These are phyloP conservation scores for Amblyjoppa fuscipennis DNA, from an alignment of 2,888 invertebrate genomes.

Conservation along the genomic window DNA sequence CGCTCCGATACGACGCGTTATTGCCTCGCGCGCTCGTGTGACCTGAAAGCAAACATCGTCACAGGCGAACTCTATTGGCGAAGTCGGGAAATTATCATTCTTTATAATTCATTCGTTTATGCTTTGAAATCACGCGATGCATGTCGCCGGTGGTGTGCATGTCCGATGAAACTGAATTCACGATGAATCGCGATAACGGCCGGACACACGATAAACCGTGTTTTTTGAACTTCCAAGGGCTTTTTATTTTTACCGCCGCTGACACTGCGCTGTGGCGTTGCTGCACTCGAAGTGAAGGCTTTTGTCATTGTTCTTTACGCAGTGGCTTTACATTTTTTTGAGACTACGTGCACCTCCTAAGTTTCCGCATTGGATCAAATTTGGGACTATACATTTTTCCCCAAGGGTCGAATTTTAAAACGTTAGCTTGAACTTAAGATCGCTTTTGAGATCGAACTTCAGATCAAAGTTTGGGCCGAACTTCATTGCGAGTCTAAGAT, in stretches of 20 bases:
- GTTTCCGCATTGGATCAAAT: too few relatives aligned
- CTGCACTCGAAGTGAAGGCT: not conserved
- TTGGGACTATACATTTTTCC: too few relatives aligned
- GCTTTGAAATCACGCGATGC: slow-evolving; percentile 8
- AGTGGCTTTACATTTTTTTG: not conserved
- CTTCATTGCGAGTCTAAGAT: too few relatives aligned
- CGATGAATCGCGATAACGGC: not conserved
- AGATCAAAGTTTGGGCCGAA: too few relatives aligned
- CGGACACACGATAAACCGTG: slow-evolving; percentile 1
- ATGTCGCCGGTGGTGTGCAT: slow-evolving; percentile 1
- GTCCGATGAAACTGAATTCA: slow-evolving; percentile 7
- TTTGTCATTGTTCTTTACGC: not conserved
- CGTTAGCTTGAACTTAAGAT: too few relatives aligned
- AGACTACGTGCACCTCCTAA: too few relatives aligned
- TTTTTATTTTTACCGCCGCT: not conserved
- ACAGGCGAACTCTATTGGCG: not conserved
- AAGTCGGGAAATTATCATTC: slow-evolving; percentile 8
- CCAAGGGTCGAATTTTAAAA: too few relatives aligned
- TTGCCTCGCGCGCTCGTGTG: not conserved
- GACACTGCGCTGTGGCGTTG: not conserved
- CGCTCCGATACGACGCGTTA: not conserved
- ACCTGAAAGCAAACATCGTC: slow-evolving; percentile 10
- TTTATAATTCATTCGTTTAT: slow-evolving; percentile 17
- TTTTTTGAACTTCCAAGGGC: slow-evolving; percentile 4
- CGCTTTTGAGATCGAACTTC: too few relatives aligned